These are phyloP conservation scores for Miltochrista miniata DNA, from an alignment of 2,888 invertebrate genomes.

Conservation along the genomic window DNA sequence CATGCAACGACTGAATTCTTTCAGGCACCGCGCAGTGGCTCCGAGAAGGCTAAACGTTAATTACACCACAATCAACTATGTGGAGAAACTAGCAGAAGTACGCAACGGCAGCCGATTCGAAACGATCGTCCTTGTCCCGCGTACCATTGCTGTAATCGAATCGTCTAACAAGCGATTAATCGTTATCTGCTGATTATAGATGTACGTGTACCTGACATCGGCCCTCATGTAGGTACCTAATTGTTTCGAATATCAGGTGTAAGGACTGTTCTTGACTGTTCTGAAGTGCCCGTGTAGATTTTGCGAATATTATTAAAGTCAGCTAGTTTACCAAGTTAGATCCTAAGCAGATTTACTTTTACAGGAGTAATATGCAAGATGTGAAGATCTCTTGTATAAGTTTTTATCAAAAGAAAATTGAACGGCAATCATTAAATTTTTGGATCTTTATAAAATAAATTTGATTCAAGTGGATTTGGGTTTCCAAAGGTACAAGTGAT, in stretches of 20 bases:
- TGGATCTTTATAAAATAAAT: too few species aligned
- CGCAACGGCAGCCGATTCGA: neutral
- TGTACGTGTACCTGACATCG: neutral
- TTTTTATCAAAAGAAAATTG: too few species aligned
- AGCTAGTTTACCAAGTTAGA: too few species aligned
- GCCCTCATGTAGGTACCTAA: neutral
- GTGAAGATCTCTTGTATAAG: too few species aligned
- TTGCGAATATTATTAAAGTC: too few species aligned
- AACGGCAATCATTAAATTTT: too few species aligned
- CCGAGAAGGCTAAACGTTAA: neutral
- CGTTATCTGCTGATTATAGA: constrained; percentile 2
- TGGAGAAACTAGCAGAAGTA: neutral
- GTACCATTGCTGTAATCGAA: constrained; percentile 1
- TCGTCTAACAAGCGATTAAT: neutral
- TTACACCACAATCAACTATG: neutral
- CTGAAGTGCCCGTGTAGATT: too few species aligned
- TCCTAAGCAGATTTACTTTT: too few species aligned
- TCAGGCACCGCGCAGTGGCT: neutral
- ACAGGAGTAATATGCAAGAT: too few species aligned
- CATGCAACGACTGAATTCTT: neutral
- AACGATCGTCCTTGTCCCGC: constrained; percentile 5
- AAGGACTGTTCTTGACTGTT: too few species aligned
- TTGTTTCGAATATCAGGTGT: neutral
- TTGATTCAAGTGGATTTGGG: too few species aligned
- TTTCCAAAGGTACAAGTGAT: too few species aligned